Base-by-base conservation (phyloP, 2,888 invertebrate species). In the Rhimphoctona megacephalus region DNA sequence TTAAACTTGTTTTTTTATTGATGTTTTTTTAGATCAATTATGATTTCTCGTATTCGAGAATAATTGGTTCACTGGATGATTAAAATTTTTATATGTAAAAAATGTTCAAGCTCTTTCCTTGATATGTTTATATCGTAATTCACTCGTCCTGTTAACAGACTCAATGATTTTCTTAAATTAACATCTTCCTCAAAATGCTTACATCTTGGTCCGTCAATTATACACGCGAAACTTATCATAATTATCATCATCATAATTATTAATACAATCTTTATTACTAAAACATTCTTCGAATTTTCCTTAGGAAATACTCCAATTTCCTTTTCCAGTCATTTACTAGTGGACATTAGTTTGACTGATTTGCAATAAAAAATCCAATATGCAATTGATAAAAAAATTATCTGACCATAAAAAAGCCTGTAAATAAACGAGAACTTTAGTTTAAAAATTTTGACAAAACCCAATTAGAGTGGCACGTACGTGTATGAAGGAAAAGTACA, bases 401-500 rank as follows among this genome's bases (percentile, higher is more conserved):
- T 30, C 19, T 19, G 33, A 17, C 2, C 19, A 33, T 14, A 2
- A 46, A 43, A 22, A 67, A 43, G 5, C 5, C 14, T 14, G 0
- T 6, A 17, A 14, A 46, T 19, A 19, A 72, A 19, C 22, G 39
- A 17, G 6, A 69, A 52, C 61, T 61, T 30, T 39, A 14, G 25
- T 25, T 22, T 17, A n/a, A 57, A 57, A 57, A 14, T 25, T 7
- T 8, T 54, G 73, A 39, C 36, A 39, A 73, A 73, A 73, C n/a
- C 52, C 49, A 72, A 52, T 72, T 33, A 7, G 14, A 25, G 14
- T 30, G 8, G 49, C 8, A 43, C 33, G 49, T 30, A 30, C 6
- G 61, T 54, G 17, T n/a, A 52, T 4, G 36, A 52, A n/a, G 25
- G 25, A 70, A 80, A 76, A 64, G 82, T 83, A 69, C 67, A 81